These are phyloP conservation scores for Microplitis manilae DNA, from an alignment of 2,888 invertebrate genomes.

Conservation along the genomic window DNA sequence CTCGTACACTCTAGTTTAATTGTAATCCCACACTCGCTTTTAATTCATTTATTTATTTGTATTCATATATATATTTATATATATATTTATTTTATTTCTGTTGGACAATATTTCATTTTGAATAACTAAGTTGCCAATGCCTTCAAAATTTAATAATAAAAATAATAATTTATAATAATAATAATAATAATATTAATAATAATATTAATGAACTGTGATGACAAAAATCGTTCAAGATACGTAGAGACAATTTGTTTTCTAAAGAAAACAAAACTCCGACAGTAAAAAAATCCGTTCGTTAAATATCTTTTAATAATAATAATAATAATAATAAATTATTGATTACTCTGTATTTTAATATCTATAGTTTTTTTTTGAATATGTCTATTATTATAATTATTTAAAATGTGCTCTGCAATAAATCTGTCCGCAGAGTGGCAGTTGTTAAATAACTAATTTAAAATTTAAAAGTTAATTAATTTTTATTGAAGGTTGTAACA, in stretches of 20 bases:
- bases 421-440: conserved; percentile 46
- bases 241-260: conserved; percentile 52
- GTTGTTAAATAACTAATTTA: conserved; percentile 41
- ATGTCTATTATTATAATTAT: conserved; percentile 19
- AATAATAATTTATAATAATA: conserved; percentile 35
- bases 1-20: conserved; percentile 9
- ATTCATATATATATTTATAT: conserved; percentile 18
- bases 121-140: conserved; percentile 64
- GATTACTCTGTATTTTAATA: no score
- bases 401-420: conserved; percentile 23
- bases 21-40: conserved; percentile 19
- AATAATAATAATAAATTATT: no score
- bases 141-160: conserved; percentile 60
- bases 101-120: conserved; percentile 41
- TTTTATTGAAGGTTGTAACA: background rate
- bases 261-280: conserved; percentile 30
- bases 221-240: conserved; percentile 59
- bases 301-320: conserved; percentile 37
- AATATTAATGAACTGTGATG: conserved; percentile 38
- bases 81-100: conserved; percentile 35
- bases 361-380: conserved; percentile 20
- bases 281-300: conserved; percentile 23
- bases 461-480: background rate
- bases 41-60: background rate
- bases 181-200: background rate